phyloP scores from a whole-genome alignment of 2,113 vertebrate species.

The Chamaea fasciata region DNA sequence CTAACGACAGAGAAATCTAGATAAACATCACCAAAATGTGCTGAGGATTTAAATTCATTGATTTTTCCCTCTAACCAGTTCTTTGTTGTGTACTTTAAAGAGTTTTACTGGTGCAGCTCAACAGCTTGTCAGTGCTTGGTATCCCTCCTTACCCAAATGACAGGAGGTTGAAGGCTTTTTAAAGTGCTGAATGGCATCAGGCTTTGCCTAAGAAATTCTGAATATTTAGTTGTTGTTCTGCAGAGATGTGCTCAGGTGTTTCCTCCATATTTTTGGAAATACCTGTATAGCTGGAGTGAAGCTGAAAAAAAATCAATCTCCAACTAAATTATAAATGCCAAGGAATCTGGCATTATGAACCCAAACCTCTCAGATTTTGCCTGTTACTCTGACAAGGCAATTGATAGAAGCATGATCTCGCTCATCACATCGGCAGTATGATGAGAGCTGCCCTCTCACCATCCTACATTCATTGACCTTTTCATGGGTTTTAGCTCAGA shows the following conservation, averaged over 20 bases:
- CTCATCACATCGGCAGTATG: background rate
- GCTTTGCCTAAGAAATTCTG: background rate
- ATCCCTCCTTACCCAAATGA: background rate
- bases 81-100: background rate
- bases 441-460: background rate
- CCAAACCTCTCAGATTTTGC: background rate
- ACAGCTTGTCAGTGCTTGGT: background rate
- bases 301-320: background rate
- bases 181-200: background rate
- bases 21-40: background rate
- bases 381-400: background rate
- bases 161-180: background rate
- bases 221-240: background rate
- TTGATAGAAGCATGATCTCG: background rate
- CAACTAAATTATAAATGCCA: background rate
- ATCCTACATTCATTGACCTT: background rate
- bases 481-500: background rate
- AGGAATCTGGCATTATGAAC: background rate
- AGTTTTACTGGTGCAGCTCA: background rate
- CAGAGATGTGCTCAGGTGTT: fast-evolving
- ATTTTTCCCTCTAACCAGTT: background rate
- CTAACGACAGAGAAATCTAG: background rate
- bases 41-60: background rate
- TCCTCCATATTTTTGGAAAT: background rate
- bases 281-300: background rate